These are phyloP conservation scores for honey bee (Apis mellifera) DNA, from an alignment of 1,140 invertebrate genomes.

Conservation along the genomic window DNA sequence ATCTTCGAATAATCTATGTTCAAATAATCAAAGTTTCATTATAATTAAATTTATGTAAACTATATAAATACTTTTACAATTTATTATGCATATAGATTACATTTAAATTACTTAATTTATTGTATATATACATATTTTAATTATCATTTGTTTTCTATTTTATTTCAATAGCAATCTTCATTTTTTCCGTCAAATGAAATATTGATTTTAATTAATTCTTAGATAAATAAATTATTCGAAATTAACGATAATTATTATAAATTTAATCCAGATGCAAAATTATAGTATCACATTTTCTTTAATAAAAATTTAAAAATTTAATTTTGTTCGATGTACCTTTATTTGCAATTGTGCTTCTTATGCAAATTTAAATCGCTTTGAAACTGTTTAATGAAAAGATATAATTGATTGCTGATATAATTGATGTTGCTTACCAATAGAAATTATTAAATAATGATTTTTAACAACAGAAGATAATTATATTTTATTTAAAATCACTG, in stretches of 20 bases:
- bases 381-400: slow-evolving; percentile 4
- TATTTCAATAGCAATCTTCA: too few species aligned
- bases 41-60: too few species aligned
- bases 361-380: slow-evolving; percentile 1
- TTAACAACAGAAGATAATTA: background rate
- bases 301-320: slow-evolving; percentile 6
- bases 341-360: background rate
- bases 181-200: too few species aligned
- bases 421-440: background rate
- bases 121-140: too few species aligned
- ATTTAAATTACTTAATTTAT: too few species aligned
- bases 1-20: too few species aligned
- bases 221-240: background rate
- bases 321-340: background rate
- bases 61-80: too few species aligned
- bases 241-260: background rate
- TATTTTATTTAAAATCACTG: background rate
- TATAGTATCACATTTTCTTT: background rate
- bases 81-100: too few species aligned
- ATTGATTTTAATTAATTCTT: slow-evolving; percentile 2
- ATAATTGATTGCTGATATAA: slow-evolving; percentile 15
- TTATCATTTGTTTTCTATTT: too few species aligned
- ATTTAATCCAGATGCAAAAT: background rate
- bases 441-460: background rate
- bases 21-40: too few species aligned